Percentiles rank a stretch among this genome's conserved stretches.
These are phyloP conservation scores for Aricia artaxerxes DNA, from an alignment of 2,888 invertebrate genomes.

Conservation along the genomic window DNA sequence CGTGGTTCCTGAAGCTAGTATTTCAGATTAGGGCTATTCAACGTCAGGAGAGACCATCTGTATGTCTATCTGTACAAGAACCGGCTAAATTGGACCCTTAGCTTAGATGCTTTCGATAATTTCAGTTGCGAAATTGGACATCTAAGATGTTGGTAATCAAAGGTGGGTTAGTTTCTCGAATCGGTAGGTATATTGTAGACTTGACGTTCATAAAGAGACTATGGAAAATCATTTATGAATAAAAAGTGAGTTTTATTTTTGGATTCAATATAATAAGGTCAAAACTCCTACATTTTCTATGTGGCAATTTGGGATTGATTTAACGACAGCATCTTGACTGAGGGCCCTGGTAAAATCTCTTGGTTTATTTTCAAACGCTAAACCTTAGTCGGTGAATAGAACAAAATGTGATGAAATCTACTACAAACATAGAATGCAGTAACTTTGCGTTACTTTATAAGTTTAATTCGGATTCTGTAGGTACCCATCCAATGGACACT, in stretches of 20 bases:
- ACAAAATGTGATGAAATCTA: neutral
- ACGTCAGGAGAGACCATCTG: constrained; percentile 11
- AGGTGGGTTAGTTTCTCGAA: too few species aligned
- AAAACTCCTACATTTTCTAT: too few species aligned
- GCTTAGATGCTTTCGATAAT: neutral
- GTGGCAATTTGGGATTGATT: too few species aligned
- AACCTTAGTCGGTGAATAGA: neutral
- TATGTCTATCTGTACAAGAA: constrained; percentile 4
- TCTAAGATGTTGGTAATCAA: neutral
- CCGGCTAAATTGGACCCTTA: constrained; percentile 11
- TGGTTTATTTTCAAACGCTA: neutral
- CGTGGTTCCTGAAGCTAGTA: constrained; percentile 15
- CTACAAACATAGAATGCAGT: neutral
- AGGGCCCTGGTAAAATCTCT: neutral
- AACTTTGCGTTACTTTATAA: neutral
- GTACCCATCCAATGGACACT: too few species aligned
- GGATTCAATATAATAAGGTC: too few species aligned
- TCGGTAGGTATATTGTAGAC: too few species aligned
- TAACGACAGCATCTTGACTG: too few species aligned
- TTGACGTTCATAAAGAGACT: too few species aligned
- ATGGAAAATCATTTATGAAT: too few species aligned
- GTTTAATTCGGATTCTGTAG: neutral
- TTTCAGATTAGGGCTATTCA: constrained; percentile 23
- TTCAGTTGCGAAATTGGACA: neutral
- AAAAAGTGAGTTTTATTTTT: too few species aligned